Percentiles rank a stretch among this genome's conserved stretches.
These are phyloP conservation scores for Drosophila sechellia DNA, from an alignment of 1,140 invertebrate species.

Conservation along the genomic window DNA sequence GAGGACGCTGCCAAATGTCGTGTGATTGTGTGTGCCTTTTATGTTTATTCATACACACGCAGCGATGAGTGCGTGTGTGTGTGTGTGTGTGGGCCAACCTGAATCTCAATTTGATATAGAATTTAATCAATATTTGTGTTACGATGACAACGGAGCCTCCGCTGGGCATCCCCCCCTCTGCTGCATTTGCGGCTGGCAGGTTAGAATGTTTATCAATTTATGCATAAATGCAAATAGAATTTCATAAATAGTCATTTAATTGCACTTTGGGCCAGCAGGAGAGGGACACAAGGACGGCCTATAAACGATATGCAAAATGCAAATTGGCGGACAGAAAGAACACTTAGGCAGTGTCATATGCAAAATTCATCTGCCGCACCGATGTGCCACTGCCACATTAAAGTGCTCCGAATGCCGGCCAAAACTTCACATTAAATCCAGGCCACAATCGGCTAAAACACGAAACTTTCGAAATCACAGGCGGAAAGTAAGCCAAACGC, in stretches of 20 bases:
- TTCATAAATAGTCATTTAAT: constrained; percentile 82
- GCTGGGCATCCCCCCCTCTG: constrained; percentile 9
- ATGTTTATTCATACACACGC: constrained; percentile 8
- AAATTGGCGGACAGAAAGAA: constrained; percentile 49
- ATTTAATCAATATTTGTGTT: constrained; percentile 71
- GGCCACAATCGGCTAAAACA: not conserved
- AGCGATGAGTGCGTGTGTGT: not conserved
- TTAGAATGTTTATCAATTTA: constrained; percentile 74
- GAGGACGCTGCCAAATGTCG: constrained; percentile 19
- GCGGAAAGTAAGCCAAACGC: constrained; percentile 27
- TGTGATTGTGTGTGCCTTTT: not conserved
- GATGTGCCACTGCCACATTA: constrained; percentile 29
- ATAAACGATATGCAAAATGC: constrained; percentile 76
- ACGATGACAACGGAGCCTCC: constrained; percentile 32
- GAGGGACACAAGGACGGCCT: constrained; percentile 1
- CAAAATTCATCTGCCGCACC: constrained; percentile 26
- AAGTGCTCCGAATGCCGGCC: constrained; percentile 12
- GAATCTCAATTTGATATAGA: constrained; percentile 69
- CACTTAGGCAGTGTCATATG: constrained; percentile 46
- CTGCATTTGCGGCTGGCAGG: constrained; percentile 31
- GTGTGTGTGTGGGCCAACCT: constrained; percentile 33
- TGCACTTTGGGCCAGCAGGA: constrained; percentile 60
- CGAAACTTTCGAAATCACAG: constrained; percentile 12
- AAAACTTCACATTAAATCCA: not conserved
- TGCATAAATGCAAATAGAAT: constrained; percentile 81